Base-by-base conservation (phyloP, 2,888 invertebrate genomes). In the Synanthedon vespiformis region DNA sequence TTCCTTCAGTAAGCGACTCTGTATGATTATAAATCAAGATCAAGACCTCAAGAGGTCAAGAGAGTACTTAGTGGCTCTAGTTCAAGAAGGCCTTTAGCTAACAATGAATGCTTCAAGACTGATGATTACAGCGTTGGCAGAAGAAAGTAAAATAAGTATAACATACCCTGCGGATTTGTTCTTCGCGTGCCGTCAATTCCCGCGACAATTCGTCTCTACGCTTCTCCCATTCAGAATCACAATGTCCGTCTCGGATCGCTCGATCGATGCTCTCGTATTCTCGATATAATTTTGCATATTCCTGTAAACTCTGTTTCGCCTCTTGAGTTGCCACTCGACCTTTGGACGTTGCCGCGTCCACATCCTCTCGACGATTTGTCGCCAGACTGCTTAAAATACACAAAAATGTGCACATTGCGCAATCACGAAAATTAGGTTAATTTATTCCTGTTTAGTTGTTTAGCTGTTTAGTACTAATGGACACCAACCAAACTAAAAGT, bases 191-290 rank as follows among this genome's bases (percentile, higher is more conserved):
- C 0, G 70, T 68, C 1, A 86, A 63, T 52, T 83, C 71, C 34
- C 56, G 67, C 1, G 70, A 61, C 1, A 85, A 62, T 11, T 74
- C 74, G 0, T 80, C 74, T 18, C 63, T 68, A 16, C 80, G 74
- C 0, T 61, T 68, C 57, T 76, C 73, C 2, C 77, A 62, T 22
- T 74, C 76, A 0, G 74, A 71, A 12, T 75, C 70, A 49, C 61
- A 62, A 40, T 60, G 63, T 0, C 70, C 70, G 4, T 74, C 74
- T 47, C 63, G 63, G 13, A 79, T 62, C 16, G 60, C 59, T 56
- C 71, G 70, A 40, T 79, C 76, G 6, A 83, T 50, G 4, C 71
- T 63, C 57, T 82, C 75, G 57, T 80, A 84, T 58, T 84, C 77
- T 10, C 74, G 70, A 60, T 80, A 84, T 4, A 84, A 55, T 41